Evolutionary conservation across 1,140 invertebrate genomes (phyloP).

Genomic region (Pseudomyrmex concolor): DNA sequence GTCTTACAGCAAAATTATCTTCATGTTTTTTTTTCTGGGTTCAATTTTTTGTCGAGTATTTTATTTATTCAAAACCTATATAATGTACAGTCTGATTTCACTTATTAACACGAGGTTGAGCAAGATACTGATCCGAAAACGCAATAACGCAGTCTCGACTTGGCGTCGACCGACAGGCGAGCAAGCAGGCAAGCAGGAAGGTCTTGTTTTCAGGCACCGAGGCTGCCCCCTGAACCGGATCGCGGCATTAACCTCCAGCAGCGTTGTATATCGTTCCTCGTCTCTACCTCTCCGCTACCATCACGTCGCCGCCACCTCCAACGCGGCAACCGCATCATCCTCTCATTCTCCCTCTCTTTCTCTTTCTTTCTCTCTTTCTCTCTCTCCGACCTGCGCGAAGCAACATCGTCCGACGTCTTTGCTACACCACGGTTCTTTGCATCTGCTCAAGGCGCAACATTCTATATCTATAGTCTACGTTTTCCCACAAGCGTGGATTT

Average conservation of each 20-base stretch:
- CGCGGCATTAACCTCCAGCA: conserved; percentile 80
- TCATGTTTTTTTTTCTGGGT: neutral
- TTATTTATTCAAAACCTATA: too few species aligned
- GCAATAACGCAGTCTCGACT: conserved; percentile 5
- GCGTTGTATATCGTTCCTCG: conserved; percentile 70
- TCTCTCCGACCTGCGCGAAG: conserved; percentile 35
- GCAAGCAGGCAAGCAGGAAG: conserved; percentile 60
- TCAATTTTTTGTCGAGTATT: neutral
- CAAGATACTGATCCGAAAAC: conserved; percentile 9
- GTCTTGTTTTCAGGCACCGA: conserved; percentile 77
- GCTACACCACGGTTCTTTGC: conserved; percentile 57
- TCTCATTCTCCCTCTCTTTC: conserved; percentile 31
- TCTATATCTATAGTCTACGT: conserved; percentile 22
- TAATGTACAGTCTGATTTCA: neutral
- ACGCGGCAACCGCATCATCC: conserved; percentile 49
- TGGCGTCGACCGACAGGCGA: conserved; percentile 15
- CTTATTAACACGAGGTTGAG: neutral
- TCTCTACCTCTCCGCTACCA: conserved; percentile 64
- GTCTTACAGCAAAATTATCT: too few species aligned
- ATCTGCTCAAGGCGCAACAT: conserved; percentile 60
- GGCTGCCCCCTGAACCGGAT: conserved; percentile 81
- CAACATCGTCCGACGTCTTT: conserved; percentile 40
- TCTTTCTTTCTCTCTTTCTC: conserved; percentile 28
- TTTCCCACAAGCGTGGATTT: conserved; percentile 56
- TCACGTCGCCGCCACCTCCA: conserved; percentile 64